Base-by-base conservation (phyloP, 2,797 vertebrate species). In the Trachurus trachurus region DNA sequence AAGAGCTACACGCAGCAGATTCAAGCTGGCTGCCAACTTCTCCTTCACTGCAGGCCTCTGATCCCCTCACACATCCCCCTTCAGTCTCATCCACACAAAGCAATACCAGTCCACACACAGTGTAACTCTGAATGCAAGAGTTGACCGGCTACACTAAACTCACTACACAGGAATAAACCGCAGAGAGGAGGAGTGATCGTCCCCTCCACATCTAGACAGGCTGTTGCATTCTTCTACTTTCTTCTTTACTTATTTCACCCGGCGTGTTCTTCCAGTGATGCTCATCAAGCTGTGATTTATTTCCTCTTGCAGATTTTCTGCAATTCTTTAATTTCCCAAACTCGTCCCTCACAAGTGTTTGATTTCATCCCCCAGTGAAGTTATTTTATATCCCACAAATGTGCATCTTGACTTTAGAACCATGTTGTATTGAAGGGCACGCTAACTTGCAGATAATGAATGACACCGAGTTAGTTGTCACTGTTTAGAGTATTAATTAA, bases 21-120 rank as follows among this genome's bases (percentile, higher is more conserved):
- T 99, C 66, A 98, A 96, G 90, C 93, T 99, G 67, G 98, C 98
- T 53, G 98, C 98, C 77, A 99, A 99, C 86, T 99, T 99, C 76
- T 97, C 97, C n/a, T 96, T 98, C 86, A 94, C 96, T 8, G 93
- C 96, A 74, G 87, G 95, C 89, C 95, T 96, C 47, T 91, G 85
- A 91, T 49, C n/a, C 59, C 15, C 1, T 22, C 26, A 37, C 21
- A 61, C 45, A n/a, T 5, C n/a, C 63, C 70, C 29, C 45, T 16
- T 11, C 26, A 58, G 12, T 12, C 56, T 9, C 45, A 22, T 13
- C 15, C 53, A 65, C 62, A 72, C 49, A 17, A 9, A 76, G 50
- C 57, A 63, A 50, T 53, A 49, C 31, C 53, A 64, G 44, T 58
- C 66, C 74, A 74, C 74, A 57, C 40, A 63, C 6, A 49, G 76